Evolutionary conservation across 1,140 invertebrate genomes (phyloP), one percentile per base, ranked within the genome.

Genomic region (Mercenaria mercenaria): DNA sequence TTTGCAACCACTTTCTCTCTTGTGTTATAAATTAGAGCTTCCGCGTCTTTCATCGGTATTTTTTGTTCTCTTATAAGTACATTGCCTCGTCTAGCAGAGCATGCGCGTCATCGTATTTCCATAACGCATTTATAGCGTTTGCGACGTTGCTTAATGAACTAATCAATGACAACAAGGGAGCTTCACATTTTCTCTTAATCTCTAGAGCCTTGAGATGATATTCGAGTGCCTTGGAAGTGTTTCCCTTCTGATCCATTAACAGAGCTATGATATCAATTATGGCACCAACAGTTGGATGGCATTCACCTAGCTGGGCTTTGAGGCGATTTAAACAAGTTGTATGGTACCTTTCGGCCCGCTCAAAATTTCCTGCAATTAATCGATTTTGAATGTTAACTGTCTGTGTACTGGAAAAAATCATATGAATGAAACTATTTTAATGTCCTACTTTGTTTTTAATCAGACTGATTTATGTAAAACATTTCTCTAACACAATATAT

Each of bases 271-370:
- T 83, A 41, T 89, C 61, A 20, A 89, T 8, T 20, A 23, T 41
- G n/a, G 47, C 34, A 20, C 80, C 80, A 83, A 89, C 67, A 20
- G 34, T 20, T 41, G 79, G 88, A 59, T 76, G 41, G 32, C 64
- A 56, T 39, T 59, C 47, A 0, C 80, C 88, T 15, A 67, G n/a
- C 0, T 76, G 56, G 4, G 67, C 34, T 43, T 61, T n/a, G 0
- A 47, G 39, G 2, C 69, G 39, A 15, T 89, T 76, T 34, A 82
- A 50, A 61, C 56, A 83, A 15, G 43, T 37, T 0, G 11, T n/a
- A 47, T 89, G 77, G 29, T 89, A 89, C 29, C 83, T 89, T 29
- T 89, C 64, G 0, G 79, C 88, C n/a, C 29, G 39, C 18, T 83
- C 79, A 61, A 89, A 88, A 29, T 69, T 29, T 32, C 86, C 86